Conservation (phyloP, 1,140 invertebrate genomes). For the Pantala flavescens region DNA sequence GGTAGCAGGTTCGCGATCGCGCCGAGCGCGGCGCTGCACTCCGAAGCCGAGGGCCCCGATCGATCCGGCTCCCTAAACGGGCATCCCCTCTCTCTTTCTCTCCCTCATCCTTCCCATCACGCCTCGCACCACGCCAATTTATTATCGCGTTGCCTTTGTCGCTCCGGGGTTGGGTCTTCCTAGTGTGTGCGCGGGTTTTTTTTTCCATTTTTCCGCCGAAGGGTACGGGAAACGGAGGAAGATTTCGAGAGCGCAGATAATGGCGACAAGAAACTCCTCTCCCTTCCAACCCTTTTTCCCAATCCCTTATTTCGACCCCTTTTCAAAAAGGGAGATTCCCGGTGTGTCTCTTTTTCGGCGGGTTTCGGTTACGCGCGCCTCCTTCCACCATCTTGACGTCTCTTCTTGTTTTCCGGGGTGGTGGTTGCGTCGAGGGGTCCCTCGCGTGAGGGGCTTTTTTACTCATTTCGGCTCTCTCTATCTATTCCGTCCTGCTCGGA, state of each 20-base stretch:
- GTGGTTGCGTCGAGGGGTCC: no score
- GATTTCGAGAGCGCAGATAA: background rate
- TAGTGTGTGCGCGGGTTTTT: background rate
- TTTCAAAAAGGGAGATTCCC: no score
- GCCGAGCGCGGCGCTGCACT: background rate
- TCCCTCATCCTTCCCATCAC: background rate
- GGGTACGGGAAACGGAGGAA: background rate
- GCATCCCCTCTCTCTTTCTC: background rate
- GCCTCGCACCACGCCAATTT: slow-evolving; percentile 2
- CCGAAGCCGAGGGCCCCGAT: background rate
- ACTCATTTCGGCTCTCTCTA: no score
- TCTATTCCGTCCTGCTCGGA: no score
- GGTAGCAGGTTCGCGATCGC: background rate
- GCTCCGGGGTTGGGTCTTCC: background rate
- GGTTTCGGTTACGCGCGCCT: no score
- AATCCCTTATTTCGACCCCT: no score
- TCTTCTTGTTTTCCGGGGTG: no score
- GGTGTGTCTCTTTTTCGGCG: no score
- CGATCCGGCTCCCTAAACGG: background rate
- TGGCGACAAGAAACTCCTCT: background rate
- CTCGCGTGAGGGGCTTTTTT: no score
- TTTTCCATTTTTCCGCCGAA: background rate
- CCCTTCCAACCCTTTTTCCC: no score
- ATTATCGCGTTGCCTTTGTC: slow-evolving; percentile 8
- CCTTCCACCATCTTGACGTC: no score